Percentiles rank a stretch among this genome's conserved stretches.
Evolutionary conservation across 1,140 invertebrate species (phyloP).

Genomic region (Magallana gigas): DNA sequence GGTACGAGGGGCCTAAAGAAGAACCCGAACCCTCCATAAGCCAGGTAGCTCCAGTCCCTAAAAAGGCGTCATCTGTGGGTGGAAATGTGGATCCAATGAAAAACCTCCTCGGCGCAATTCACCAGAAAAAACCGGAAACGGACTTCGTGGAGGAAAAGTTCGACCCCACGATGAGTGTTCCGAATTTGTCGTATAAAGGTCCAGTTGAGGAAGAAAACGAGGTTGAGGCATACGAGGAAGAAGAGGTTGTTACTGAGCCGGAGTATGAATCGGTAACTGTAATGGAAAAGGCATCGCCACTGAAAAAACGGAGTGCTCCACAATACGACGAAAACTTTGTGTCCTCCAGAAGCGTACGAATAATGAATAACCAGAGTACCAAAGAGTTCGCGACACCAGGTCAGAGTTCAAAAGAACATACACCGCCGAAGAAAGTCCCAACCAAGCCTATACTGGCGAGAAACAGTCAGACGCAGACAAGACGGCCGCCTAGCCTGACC

Average conservation of each 20-base stretch:
- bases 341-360: neutral
- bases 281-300: neutral
- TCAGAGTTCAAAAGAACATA: neutral
- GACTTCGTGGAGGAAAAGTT: slow-evolving; percentile 18
- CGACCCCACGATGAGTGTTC: slow-evolving; percentile 3
- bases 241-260: too few species aligned
- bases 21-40: neutral
- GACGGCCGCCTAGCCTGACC: neutral
- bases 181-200: neutral
- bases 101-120: neutral
- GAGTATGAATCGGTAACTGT: too few species aligned
- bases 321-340: neutral
- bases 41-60: neutral
- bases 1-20: neutral
- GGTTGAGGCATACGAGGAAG: neutral
- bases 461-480: neutral
- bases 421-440: neutral
- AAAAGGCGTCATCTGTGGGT: neutral
- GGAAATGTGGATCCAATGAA: neutral
- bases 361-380: slow-evolving; percentile 4
- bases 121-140: neutral
- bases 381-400: neutral
- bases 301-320: neutral
- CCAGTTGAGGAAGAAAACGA: neutral
- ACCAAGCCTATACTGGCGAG: neutral